phyloP scores from a whole-genome alignment of 2,888 invertebrate species.

The Limnephilus marmoratus region DNA sequence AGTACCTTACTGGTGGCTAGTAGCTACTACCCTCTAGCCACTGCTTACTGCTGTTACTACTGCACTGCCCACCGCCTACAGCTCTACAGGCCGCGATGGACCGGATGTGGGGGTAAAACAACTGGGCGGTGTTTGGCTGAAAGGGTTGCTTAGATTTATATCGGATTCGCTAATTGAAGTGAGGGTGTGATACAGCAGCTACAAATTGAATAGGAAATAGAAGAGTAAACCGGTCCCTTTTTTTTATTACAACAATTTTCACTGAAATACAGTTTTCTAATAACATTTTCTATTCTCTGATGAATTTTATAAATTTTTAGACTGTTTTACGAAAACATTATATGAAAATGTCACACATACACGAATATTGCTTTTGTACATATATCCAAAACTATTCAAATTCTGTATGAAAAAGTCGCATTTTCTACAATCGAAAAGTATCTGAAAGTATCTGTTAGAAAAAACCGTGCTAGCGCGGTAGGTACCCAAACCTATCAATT shows the following conservation, averaged over 20 bases:
- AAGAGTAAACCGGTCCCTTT: background rate
- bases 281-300: background rate
- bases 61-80: background rate
- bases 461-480: background rate
- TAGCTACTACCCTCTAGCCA: background rate
- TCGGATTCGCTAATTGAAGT: conserved; percentile 22
- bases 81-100: conserved; percentile 8
- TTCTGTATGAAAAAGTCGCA: too few species aligned
- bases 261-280: background rate
- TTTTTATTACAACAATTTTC: background rate
- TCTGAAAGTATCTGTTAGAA: too few species aligned
- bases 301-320: background rate
- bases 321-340: too few species aligned
- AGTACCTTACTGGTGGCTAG: background rate
- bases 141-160: background rate
- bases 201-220: background rate
- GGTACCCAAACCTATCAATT: background rate
- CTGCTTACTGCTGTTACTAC: background rate
- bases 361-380: too few species aligned
- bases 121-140: conserved; percentile 16
- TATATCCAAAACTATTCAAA: too few species aligned
- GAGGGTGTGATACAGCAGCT: background rate
- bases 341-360: too few species aligned
- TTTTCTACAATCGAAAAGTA: too few species aligned
- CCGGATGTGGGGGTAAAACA: conserved; percentile 20